Evolutionary conservation across 2,888 invertebrate genomes (phyloP).

Genomic region (Physocephala rufipes): DNA sequence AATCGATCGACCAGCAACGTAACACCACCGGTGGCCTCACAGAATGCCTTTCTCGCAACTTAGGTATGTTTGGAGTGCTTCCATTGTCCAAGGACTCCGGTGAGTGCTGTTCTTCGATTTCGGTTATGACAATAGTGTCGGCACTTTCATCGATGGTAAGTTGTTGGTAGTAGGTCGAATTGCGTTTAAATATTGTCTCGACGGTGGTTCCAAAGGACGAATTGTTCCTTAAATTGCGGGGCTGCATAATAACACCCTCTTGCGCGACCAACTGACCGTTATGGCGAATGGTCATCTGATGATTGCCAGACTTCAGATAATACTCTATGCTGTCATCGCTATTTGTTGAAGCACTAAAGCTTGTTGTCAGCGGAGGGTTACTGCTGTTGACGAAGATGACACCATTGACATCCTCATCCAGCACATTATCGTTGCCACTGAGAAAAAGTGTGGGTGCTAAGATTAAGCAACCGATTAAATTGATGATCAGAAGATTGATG

Average conservation of each 20-base stretch:
- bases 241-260: constrained; percentile 55
- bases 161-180: constrained; percentile 56
- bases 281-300: constrained; percentile 56
- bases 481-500: constrained; percentile 65
- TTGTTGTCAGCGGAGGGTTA: constrained; percentile 37
- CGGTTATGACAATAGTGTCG: constrained; percentile 58
- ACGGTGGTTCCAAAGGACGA: constrained; percentile 42
- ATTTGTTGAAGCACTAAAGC: constrained; percentile 30
- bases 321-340: constrained; percentile 58
- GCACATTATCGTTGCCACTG: constrained; percentile 45
- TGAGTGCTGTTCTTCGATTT: constrained; percentile 48
- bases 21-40: constrained; percentile 45
- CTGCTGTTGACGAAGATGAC: constrained; percentile 37
- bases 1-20: constrained; percentile 64
- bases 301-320: constrained; percentile 58
- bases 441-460: constrained; percentile 63
- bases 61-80: not conserved
- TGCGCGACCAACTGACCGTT: constrained; percentile 58
- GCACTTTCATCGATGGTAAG: constrained; percentile 57
- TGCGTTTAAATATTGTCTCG: constrained; percentile 60
- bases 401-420: constrained; percentile 34
- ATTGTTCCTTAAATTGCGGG: constrained; percentile 42
- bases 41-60: not conserved
- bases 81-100: constrained; percentile 5
- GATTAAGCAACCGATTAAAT: constrained; percentile 63